A percentile compares a stretch with the other conserved stretches of the same genome.
Conservation (phyloP, 2,888 invertebrate species). For the Drosophila glabriapex region DNA sequence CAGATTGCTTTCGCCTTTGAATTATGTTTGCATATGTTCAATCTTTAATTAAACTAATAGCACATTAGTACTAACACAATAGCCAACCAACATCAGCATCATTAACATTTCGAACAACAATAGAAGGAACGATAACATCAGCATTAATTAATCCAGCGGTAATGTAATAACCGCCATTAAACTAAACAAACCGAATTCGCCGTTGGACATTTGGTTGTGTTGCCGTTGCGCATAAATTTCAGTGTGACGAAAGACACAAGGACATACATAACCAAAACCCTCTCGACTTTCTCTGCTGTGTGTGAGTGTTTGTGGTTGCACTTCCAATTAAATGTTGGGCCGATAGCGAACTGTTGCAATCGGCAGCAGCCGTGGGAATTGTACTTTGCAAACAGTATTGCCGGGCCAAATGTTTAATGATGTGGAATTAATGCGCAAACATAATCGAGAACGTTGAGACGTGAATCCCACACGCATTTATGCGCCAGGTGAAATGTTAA, state of each 20-base stretch:
- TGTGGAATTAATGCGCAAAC: constrained; percentile 73
- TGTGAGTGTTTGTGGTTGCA: constrained; percentile 10
- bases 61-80: constrained; percentile 15
- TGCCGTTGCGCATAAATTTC: constrained; percentile 67
- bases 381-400: constrained; percentile 62
- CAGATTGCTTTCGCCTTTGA: neutral
- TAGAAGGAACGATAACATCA: constrained; percentile 22
- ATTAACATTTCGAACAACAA: constrained; percentile 34
- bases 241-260: constrained; percentile 45
- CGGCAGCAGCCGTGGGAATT: constrained; percentile 25
- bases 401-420: constrained; percentile 67
- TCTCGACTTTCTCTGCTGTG: constrained; percentile 11
- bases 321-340: constrained; percentile 39
- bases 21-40: constrained; percentile 1
- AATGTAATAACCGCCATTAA: constrained; percentile 74
- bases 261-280: constrained; percentile 23
- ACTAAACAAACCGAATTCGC: constrained; percentile 67
- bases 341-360: constrained; percentile 22
- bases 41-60: constrained; percentile 62
- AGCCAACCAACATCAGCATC: constrained; percentile 14
- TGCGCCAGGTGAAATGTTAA: constrained; percentile 64
- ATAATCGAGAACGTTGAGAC: constrained; percentile 41
- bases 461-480: constrained; percentile 7
- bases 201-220: constrained; percentile 28
- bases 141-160: constrained; percentile 64